Evolutionary conservation across 2,888 invertebrate species (phyloP), one percentile per base, ranked within the genome.

Genomic region (Augochlorella aurata): DNA sequence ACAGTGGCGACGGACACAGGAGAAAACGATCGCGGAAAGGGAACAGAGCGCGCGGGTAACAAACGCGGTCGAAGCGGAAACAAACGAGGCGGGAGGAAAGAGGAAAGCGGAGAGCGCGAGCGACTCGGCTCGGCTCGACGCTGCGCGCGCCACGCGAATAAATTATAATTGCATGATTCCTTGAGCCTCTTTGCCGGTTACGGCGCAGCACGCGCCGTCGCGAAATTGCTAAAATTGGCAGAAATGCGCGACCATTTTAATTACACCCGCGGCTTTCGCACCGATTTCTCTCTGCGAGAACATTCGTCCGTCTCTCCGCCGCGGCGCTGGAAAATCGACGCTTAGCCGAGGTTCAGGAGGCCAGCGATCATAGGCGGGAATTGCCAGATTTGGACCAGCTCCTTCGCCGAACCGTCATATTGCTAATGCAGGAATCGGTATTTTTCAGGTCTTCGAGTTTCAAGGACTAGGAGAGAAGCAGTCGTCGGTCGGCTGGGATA

Each of bases 221-320:
- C 61, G 76, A 85, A 89, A 90, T 90, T 90, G 89, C 88, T 89
- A 90, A 88, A 90, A 90, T 90, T 89, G 88, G 87, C 90, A 90
- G 88, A 90, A 89, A 90, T 85, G 77, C 81, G 79, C 84, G 83
- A 88, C 85, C 80, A 86, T 90, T 90, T 90, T 90, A 90, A 89
- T 90, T 90, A 87, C 86, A 82, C 81, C 77, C 68, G 78, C 74
- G 69, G 80, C 74, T 80, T 76, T 73, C 75, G 21, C 77, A 75
- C 79, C 79, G 67, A 76, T 82, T 86, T 84, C 80, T 82, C 81
- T 77, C 81, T 65, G 58, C 38, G 81, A 61, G 29, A 77, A 79
- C 79, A 71, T 83, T 77, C 73, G 61, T 76, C 79, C 74, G 74
- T 84, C 38, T 58, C 45, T 58, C 52, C 52, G 16, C 29, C 54